A percentile compares a stretch with the other conserved stretches of the same genome.
Evolutionary conservation across 2,888 invertebrate species (phyloP).

Genomic region (Plemyria rubiginata): DNA sequence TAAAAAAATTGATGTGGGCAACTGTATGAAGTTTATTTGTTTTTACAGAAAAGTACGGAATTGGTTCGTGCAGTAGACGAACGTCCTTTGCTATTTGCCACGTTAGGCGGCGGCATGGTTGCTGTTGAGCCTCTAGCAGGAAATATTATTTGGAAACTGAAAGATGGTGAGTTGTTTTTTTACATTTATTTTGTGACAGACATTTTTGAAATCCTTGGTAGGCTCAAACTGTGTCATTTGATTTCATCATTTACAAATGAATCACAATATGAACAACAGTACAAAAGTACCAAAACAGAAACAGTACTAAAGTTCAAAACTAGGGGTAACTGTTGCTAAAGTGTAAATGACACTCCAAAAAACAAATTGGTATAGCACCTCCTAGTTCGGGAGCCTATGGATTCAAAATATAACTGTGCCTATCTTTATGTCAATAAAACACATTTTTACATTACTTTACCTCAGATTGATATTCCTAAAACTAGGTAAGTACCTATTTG

Average conservation of each 20-base stretch:
- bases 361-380: too few relatives aligned
- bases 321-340: neutral
- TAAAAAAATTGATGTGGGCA: neutral
- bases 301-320: neutral
- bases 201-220: neutral
- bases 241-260: slow-evolving; percentile 15
- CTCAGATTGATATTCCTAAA: too few relatives aligned
- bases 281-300: too few relatives aligned
- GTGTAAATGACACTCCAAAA: neutral
- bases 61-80: slow-evolving; percentile 88
- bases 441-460: too few relatives aligned
- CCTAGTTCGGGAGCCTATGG: too few relatives aligned
- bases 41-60: slow-evolving; percentile 85
- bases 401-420: too few relatives aligned
- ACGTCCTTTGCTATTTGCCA: slow-evolving; percentile 93
- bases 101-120: slow-evolving; percentile 95
- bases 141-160: slow-evolving; percentile 94
- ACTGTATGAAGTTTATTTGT: slow-evolving; percentile 27
- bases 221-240: neutral
- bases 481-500: too few relatives aligned
- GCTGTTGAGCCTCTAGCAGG: slow-evolving; percentile 96
- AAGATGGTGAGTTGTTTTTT: slow-evolving; percentile 88
- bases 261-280: neutral
- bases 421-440: too few relatives aligned
- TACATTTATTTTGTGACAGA: neutral